Evolutionary conservation across 2,113 vertebrate genomes (phyloP), one percentile per base, ranked within the genome.

Genomic region (Ictidomys tridecemlineatus): DNA sequence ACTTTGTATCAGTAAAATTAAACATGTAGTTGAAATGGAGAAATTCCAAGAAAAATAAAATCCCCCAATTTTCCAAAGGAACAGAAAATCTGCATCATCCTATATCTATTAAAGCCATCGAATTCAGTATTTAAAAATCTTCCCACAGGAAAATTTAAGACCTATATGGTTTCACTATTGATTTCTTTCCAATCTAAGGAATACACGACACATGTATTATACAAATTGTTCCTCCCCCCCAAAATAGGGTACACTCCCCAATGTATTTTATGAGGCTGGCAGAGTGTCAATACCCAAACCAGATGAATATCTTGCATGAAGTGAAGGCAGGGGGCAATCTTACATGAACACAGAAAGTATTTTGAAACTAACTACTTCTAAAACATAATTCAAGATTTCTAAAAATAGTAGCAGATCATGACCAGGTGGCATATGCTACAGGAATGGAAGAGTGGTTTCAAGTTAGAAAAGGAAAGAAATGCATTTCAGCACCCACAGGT

Each of bases 11-110:
- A 74, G 67, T 93, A 67, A 56, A 79, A 93, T 91, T 28, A 28
- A 86, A 89, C 87, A 70, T 26, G 58, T 74, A 69, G 37, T 56
- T 86, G 45, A 51, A 94, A 65, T 37, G 45, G 18, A 67, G 7
- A 67, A 13, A 85, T 39, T 79, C 24, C 8, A 56, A 90, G 61
- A 85, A 93, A 89, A 94, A 82, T 53, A 96, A 77, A 91, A 94
- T 20, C 8, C 85, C 65, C 1, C 20, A 67, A 39, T 12, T 90
- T 83, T 85, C 9, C 69, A 58, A 93, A 78, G 16, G 61, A 92
- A 58, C 18, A 48, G 51, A 84, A 93, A 91, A 77, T n/a, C 18
- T 76, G 34, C 76, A 70, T 51, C 58, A 26, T 5, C 37, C 13
- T 51, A 4, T 48, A 26, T 30, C 10, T 80, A 22, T 69, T 80